These are phyloP conservation scores for Gastracanthus pulcherrimus DNA, from an alignment of 2,888 invertebrate species.

Conservation along the genomic window DNA sequence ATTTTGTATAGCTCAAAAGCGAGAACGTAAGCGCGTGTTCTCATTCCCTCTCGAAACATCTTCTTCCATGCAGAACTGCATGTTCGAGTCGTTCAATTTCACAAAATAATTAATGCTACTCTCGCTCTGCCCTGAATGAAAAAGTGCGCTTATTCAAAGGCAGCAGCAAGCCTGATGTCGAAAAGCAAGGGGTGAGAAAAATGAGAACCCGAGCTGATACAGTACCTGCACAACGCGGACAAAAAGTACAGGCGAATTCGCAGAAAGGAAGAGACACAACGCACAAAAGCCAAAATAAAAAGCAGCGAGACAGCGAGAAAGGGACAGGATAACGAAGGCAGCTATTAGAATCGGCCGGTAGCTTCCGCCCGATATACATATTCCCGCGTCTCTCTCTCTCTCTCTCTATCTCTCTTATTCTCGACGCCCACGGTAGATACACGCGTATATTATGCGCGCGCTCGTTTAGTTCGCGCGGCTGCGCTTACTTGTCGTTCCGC, in stretches of 20 bases:
- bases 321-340: conserved; percentile 26
- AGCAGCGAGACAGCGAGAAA: neutral
- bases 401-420: no score
- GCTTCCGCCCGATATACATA: conserved; percentile 24
- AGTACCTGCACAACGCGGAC: conserved; percentile 41
- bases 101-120: conserved; percentile 39
- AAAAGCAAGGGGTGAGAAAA: conserved; percentile 15
- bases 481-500: conserved; percentile 41
- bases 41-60: no score
- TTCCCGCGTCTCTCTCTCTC: neutral
- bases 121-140: conserved; percentile 41
- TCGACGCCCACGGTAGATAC: no score
- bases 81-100: neutral
- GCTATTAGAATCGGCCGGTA: conserved; percentile 43
- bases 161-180: neutral
- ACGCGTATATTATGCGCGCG: no score
- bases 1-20: neutral
- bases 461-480: no score
- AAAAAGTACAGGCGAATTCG: conserved; percentile 19
- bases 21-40: neutral
- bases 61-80: neutral
- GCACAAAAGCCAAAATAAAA: neutral
- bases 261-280: neutral
- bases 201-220: conserved; percentile 19
- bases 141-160: conserved; percentile 39